A percentile compares a stretch with the other conserved stretches of the same genome.
Conservation (phyloP, 2,113 vertebrate species). For the Paedocypris sp. region DNA sequence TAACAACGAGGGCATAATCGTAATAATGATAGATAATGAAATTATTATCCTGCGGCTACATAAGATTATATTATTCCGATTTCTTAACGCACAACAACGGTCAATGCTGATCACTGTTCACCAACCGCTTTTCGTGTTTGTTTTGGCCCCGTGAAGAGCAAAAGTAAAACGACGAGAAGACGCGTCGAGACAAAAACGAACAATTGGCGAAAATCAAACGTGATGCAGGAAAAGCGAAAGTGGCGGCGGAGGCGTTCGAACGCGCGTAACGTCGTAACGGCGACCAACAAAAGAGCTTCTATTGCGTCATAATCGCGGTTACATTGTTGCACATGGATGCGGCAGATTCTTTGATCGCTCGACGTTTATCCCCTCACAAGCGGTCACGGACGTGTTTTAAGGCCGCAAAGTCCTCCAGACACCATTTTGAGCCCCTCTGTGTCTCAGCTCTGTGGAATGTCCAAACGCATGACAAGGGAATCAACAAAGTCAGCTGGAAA, state of each 20-base stretch:
- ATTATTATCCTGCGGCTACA: too few relatives aligned
- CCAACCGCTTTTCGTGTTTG: too few relatives aligned
- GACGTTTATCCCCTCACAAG: not conserved
- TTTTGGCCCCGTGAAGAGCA: too few relatives aligned
- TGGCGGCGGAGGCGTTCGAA: not conserved
- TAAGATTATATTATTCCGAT: too few relatives aligned
- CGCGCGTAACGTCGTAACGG: not conserved
- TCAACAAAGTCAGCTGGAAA: conserved; percentile 17
- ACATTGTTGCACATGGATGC: conserved; percentile 13
- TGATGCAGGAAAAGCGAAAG: conserved; percentile 1
- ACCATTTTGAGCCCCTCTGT: conserved; percentile 34
- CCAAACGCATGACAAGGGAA: conserved; percentile 32
- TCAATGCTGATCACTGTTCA: too few relatives aligned
- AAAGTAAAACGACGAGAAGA: too few relatives aligned
- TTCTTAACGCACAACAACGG: too few relatives aligned
- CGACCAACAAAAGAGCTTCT: conserved; percentile 11
- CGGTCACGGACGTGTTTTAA: not conserved
- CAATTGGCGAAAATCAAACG: not conserved
- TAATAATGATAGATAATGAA: too few relatives aligned
- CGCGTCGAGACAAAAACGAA: not conserved
- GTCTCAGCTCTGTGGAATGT: conserved; percentile 24
- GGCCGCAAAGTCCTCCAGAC: conserved; percentile 26
- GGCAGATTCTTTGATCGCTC: not conserved
- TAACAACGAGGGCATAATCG: too few relatives aligned
- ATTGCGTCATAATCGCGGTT: conserved; percentile 6